A percentile compares a stretch with the other conserved stretches of the same genome.
These are phyloP conservation scores for Trogon surrucura DNA, from an alignment of 2,113 vertebrate species.

Conservation along the genomic window DNA sequence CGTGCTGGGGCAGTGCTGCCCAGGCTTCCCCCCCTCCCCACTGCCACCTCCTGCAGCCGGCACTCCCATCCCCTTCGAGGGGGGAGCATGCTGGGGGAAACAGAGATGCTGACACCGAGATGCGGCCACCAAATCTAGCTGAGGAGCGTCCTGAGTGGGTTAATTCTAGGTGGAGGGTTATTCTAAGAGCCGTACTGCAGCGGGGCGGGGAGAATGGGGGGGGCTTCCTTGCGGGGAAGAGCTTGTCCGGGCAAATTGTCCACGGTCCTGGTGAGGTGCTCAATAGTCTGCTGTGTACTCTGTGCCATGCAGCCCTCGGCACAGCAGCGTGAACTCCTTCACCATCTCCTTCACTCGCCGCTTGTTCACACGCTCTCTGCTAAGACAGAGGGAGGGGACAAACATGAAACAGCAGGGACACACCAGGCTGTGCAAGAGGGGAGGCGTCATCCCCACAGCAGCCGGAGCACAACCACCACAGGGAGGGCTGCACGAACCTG, in stretches of 20 bases:
- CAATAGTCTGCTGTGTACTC: constrained; percentile 99
- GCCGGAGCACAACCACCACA: background rate
- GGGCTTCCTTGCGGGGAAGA: constrained; percentile 43
- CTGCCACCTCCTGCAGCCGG: background rate
- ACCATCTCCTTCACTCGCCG: constrained; percentile 96
- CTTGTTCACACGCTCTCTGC: constrained; percentile 97
- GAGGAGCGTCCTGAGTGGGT: constrained; percentile 59
- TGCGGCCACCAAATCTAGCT: constrained; percentile 63
- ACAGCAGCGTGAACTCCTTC: constrained; percentile 97
- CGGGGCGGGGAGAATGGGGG: background rate
- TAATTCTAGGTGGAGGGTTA: constrained; percentile 67
- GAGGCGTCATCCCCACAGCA: background rate
- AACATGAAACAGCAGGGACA: background rate
- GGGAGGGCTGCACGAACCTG: constrained; percentile 76
- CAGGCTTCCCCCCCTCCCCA: background rate
- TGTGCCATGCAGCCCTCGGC: constrained; percentile 95
- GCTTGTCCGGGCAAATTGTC: constrained; percentile 50
- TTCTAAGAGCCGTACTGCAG: constrained; percentile 66
- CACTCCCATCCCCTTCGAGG: constrained; percentile 38
- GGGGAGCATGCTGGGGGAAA: constrained; percentile 63
- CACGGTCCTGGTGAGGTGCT: constrained; percentile 52
- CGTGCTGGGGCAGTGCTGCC: background rate
- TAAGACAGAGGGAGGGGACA: constrained; percentile 6
- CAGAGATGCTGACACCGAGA: constrained; percentile 56
- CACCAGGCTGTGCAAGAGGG: background rate